phyloP scores from a whole-genome alignment of 2,888 invertebrate species.

The Polydesmus complanatus region DNA sequence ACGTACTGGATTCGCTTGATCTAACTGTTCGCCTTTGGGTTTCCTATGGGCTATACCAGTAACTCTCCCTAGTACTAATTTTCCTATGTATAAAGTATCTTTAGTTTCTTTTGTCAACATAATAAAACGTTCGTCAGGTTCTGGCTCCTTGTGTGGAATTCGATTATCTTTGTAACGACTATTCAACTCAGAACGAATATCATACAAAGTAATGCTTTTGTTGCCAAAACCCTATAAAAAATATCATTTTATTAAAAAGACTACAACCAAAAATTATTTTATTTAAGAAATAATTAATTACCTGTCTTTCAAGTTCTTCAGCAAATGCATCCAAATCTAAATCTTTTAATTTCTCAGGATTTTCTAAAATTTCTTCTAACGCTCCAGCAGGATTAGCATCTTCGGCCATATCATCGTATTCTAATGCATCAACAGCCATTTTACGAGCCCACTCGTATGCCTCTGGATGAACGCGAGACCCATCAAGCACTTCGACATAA shows the following conservation, averaged over 20 bases:
- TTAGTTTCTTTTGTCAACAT: conserved; percentile 92
- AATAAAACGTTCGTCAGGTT: conserved; percentile 79
- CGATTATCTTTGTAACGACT: conserved; percentile 83
- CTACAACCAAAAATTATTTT: not conserved
- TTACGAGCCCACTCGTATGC: conserved; percentile 99
- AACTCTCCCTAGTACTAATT: conserved; percentile 66
- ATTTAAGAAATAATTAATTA: conserved; percentile 23
- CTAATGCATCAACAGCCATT: conserved; percentile 98
- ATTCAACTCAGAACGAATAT: conserved; percentile 90
- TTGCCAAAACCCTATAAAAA: conserved; percentile 46
- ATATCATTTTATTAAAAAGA: not conserved
- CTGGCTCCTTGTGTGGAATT: conserved; percentile 58
- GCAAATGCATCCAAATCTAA: conserved; percentile 97
- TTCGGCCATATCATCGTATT: conserved; percentile 77
- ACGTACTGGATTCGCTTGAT: conserved; percentile 87
- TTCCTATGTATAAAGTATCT: conserved; percentile 76
- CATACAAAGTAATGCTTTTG: conserved; percentile 75
- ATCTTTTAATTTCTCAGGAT: conserved; percentile 77
- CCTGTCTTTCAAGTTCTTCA: conserved; percentile 83
- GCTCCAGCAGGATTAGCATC: conserved; percentile 89
- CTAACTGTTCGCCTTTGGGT: conserved; percentile 82
- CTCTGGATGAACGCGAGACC: conserved; percentile 96
- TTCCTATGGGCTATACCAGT: conserved; percentile 62
- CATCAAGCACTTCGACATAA: conserved; percentile 89
- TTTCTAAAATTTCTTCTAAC: conserved; percentile 89